Conservation (phyloP, 2,888 invertebrate species). For the Athrips mouffetella region DNA sequence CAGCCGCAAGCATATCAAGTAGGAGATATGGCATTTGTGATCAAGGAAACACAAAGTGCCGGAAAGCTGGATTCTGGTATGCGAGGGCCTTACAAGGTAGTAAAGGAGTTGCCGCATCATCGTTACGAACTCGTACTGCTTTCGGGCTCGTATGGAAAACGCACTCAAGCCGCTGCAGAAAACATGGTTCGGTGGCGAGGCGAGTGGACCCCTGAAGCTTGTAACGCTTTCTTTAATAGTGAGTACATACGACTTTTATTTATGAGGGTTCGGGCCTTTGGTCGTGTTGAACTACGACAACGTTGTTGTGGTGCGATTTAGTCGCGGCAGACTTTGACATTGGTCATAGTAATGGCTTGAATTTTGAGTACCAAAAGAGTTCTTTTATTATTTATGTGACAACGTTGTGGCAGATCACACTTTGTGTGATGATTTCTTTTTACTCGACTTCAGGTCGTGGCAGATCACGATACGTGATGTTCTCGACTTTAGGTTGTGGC, state of each 20-base stretch:
- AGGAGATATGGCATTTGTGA: slow-evolving; percentile 9
- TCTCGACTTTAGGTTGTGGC: no score
- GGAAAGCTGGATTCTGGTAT: slow-evolving; percentile 16
- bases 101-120: slow-evolving; percentile 9
- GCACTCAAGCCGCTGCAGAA: slow-evolving; percentile 14
- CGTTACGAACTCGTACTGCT: slow-evolving; percentile 13
- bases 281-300: background rate
- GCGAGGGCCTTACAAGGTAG: slow-evolving; percentile 14
- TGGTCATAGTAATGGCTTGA: no score
- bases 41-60: slow-evolving; percentile 2
- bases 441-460: no score
- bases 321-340: no score
- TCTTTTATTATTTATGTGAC: no score
- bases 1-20: slow-evolving; percentile 1
- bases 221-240: slow-evolving; percentile 3
- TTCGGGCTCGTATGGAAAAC: slow-evolving; percentile 13
- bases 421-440: no score
- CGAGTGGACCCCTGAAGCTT: slow-evolving; percentile 1
- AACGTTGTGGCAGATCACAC: no score
- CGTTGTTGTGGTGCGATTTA: no score
- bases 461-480: no score
- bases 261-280: background rate
- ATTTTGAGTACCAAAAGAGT: no score
- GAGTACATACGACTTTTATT: background rate
- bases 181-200: slow-evolving; percentile 17